A percentile compares a stretch with the other conserved stretches of the same genome.
phyloP scores from a whole-genome alignment of 1,140 invertebrate species.

The Sinonovacula constricta region DNA sequence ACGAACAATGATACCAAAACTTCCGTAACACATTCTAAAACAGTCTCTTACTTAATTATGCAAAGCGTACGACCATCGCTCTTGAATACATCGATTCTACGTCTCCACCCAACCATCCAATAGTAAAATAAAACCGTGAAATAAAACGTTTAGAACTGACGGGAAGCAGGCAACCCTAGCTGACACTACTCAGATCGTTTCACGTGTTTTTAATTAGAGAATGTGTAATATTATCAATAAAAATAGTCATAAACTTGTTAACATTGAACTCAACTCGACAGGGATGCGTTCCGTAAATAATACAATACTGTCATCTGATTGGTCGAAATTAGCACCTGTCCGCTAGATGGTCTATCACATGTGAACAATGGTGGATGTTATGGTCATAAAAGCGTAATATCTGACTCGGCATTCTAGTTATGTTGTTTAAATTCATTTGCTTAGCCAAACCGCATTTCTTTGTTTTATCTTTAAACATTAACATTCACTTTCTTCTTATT shows the following conservation, averaged over 20 bases:
- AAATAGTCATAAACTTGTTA: constrained; percentile 28
- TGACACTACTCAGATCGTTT: constrained; percentile 14
- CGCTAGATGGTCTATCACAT: no score
- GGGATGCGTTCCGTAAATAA: neutral
- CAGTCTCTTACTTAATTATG: constrained; percentile 43
- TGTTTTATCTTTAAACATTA: no score
- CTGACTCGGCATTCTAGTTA: no score
- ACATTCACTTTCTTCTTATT: no score
- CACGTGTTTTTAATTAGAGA: constrained; percentile 23
- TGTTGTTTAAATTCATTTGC: no score
- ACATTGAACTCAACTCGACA: neutral
- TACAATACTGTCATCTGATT: constrained; percentile 22
- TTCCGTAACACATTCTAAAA: constrained; percentile 32
- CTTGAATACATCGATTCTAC: constrained; percentile 34
- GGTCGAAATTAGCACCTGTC: constrained; percentile 34
- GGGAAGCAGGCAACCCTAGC: constrained; percentile 5
- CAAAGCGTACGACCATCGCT: constrained; percentile 9
- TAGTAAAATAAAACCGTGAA: constrained; percentile 39
- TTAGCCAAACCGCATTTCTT: no score
- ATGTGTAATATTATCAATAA: constrained; percentile 38
- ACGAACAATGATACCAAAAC: neutral
- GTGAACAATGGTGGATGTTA: no score
- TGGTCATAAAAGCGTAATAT: no score
- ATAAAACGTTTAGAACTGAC: constrained; percentile 41
- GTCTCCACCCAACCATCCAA: neutral